Conservation (phyloP, 2,113 vertebrate species). For the Raja brachyura region DNA sequence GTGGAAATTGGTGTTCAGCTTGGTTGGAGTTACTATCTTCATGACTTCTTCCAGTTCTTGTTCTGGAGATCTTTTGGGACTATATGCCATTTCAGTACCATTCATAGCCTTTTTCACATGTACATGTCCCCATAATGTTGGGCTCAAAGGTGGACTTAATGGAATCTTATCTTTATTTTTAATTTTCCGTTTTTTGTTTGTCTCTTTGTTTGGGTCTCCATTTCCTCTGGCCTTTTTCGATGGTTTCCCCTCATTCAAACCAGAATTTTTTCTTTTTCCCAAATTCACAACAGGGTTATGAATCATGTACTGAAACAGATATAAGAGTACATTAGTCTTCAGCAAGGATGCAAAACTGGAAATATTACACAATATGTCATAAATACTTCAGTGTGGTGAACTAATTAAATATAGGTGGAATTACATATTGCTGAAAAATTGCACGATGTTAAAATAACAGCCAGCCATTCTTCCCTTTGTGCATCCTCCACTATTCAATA, state of each 20-base stretch:
- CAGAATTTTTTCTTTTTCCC: slow-evolving; percentile 73
- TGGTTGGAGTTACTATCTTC: slow-evolving; percentile 61
- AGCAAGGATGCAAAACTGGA: not conserved
- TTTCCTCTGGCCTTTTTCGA: slow-evolving; percentile 70
- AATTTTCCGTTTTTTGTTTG: slow-evolving; percentile 55
- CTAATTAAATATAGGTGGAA: not conserved
- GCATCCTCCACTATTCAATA: too few relatives aligned
- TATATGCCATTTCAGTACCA: slow-evolving; percentile 71
- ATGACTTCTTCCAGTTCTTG: slow-evolving; percentile 59
- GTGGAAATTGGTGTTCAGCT: slow-evolving; percentile 56
- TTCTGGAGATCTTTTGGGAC: slow-evolving; percentile 60
- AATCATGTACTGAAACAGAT: slow-evolving; percentile 78
- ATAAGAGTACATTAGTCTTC: slow-evolving; percentile 35
- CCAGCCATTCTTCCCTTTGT: too few relatives aligned
- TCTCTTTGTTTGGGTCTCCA: slow-evolving; percentile 43
- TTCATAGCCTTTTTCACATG: slow-evolving; percentile 79
- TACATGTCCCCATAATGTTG: slow-evolving; percentile 81
- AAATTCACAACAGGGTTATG: slow-evolving; percentile 69
- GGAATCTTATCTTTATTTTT: slow-evolving; percentile 59
- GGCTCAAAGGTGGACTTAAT: slow-evolving; percentile 69
- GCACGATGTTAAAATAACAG: too few relatives aligned
- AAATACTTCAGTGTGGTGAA: not conserved
- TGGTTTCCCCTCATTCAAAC: slow-evolving; percentile 73
- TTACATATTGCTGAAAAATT: too few relatives aligned
- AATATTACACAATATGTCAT: not conserved